Evolutionary conservation across 2,113 vertebrate species (phyloP), one percentile per base, ranked within the genome.

Genomic region (Sminthopsis crassicaudata): DNA sequence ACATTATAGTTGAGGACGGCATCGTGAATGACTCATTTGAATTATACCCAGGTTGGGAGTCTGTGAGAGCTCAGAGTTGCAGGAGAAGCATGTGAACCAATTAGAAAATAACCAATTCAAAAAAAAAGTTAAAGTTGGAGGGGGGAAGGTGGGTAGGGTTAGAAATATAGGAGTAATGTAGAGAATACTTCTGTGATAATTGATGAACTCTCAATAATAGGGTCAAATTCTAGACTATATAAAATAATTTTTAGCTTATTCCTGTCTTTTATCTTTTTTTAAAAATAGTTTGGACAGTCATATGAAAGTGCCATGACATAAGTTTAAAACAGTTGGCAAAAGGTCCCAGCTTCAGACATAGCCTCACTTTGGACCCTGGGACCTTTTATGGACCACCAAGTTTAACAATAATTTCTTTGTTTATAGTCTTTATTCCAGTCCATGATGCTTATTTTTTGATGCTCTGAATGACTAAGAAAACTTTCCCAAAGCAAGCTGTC

Each of bases 401-500:
- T 76, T 76, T 76, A n/a, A 5, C 36, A n/a, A 36, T n/a, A n/a
- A 76, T 76, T 76, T 14, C 36, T 76, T 76, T 16, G 4, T 16
- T n/a, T 36, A 76, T n/a, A n/a, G 67, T 76, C 67, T 76, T 76
- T 76, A n/a, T n/a, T 92, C 89, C 92, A 46, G 4, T 94, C 91
- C 91, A 54, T 12, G 23, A n/a, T 16, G 52, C 93, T 25, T 12
- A 46, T 19, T 89, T 89, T 91, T 96, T 92, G 91, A 55, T 90
- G 53, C 53, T 76, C 30, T 25, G 53, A 53, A 52, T 50, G 93
- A 22, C 51, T 91, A 92, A 90, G 93, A 94, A 96, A 53, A 46
- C 53, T 91, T 92, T 92, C 88, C 89, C 54, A 84, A 84, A 89
- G 48, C 93, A 93, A 53, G 23, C 93, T 93, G 42, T 88, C 57